Evolutionary conservation across 2,797 vertebrate genomes (phyloP).

Genomic region (Sphenopsis melanotis): DNA sequence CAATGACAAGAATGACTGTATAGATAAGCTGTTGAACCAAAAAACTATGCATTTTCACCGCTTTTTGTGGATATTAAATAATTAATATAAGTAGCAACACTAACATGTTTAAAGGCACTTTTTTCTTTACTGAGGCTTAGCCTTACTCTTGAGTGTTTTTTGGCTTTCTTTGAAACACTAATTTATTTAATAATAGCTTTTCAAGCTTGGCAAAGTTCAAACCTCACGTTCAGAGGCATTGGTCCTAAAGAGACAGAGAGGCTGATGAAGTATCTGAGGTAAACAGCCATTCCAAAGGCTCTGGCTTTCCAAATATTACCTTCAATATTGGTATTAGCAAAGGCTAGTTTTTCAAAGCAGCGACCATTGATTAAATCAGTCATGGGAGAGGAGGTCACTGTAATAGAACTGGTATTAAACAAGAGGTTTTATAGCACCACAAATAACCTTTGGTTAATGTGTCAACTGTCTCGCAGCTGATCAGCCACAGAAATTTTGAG

Average conservation of each 20-base stretch:
- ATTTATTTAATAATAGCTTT: not conserved
- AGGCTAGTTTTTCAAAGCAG: not conserved
- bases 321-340: not conserved
- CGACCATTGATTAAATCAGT: not conserved
- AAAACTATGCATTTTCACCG: not conserved
- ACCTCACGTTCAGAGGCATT: not conserved
- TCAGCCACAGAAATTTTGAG: not conserved
- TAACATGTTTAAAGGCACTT: constrained; percentile 29
- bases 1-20: not conserved
- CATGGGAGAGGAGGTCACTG: not conserved
- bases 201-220: not conserved
- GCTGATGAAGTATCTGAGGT: not conserved
- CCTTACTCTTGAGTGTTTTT: not conserved
- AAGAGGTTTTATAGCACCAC: constrained; percentile 24
- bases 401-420: not conserved
- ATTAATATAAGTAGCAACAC: not conserved
- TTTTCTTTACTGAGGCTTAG: not conserved
- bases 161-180: not conserved
- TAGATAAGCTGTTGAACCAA: not conserved
- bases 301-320: not conserved
- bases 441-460: not conserved
- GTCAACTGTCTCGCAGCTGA: not conserved
- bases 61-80: not conserved
- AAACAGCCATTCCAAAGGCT: not conserved
- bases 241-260: not conserved